Evolutionary conservation across 2,113 vertebrate species (phyloP).

Genomic region (Cyanoderma ruficeps): DNA sequence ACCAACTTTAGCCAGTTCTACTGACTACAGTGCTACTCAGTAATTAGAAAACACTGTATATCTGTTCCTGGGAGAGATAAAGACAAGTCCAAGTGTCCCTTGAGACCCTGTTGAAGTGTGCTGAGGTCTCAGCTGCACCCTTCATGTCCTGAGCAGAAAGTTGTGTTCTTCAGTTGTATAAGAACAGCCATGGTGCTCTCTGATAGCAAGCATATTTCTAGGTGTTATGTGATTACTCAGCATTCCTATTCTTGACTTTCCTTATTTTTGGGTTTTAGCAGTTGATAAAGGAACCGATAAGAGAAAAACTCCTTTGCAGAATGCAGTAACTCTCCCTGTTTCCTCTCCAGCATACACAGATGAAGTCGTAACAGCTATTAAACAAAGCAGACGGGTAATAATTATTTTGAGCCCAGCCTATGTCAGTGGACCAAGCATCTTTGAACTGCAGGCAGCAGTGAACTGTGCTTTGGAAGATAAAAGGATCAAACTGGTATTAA

Average conservation of each 20-base stretch:
- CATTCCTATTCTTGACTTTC: neutral
- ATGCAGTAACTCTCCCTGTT: neutral
- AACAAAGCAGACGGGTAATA: conserved; percentile 82
- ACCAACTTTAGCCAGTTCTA: neutral
- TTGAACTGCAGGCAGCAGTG: conserved; percentile 87
- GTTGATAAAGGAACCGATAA: neutral
- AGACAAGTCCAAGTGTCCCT: neutral
- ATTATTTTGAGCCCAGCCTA: conserved; percentile 84
- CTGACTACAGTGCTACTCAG: neutral
- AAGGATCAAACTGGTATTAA: conserved; percentile 75
- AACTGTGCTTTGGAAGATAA: conserved; percentile 77
- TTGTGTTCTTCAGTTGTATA: neutral
- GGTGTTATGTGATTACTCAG: neutral
- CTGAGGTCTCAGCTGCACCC: neutral
- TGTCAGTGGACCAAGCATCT: conserved; percentile 74
- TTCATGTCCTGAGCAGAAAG: neutral
- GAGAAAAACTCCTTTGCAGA: neutral
- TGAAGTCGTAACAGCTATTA: conserved; percentile 81
- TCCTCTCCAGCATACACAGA: conserved; percentile 80
- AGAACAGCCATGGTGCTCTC: neutral
- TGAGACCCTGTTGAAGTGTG: neutral
- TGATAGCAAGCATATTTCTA: neutral
- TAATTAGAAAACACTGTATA: neutral
- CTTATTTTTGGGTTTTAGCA: neutral
- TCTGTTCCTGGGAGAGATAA: neutral